These are phyloP conservation scores for Gnatocerus cornutus DNA, from an alignment of 2,888 invertebrate species.

Conservation along the genomic window DNA sequence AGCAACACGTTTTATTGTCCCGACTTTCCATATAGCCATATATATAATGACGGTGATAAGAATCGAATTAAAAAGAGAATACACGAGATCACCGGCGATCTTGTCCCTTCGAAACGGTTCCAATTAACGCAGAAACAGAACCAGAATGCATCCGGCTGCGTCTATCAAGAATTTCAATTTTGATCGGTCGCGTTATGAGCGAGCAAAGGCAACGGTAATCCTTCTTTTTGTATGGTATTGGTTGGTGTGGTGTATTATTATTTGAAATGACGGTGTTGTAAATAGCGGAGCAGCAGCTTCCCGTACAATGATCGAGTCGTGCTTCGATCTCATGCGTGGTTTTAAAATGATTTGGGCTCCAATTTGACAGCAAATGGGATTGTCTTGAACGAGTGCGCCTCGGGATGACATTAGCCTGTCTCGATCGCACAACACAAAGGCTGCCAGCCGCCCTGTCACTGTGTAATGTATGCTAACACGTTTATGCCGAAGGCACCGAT, in stretches of 20 bases:
- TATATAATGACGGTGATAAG: conserved; percentile 29
- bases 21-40: conserved; percentile 46
- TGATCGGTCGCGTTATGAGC: conserved; percentile 39
- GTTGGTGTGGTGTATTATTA: conserved; percentile 56
- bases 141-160: conserved; percentile 19
- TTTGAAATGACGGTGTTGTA: conserved; percentile 58
- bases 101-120: conserved; percentile 24
- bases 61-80: conserved; percentile 43
- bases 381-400: conserved; percentile 70
- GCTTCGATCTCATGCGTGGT: conserved; percentile 64
- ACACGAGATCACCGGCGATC: conserved; percentile 16
- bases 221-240: conserved; percentile 45
- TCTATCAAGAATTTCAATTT: conserved; percentile 42
- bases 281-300: conserved; percentile 58
- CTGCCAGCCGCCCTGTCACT: conserved; percentile 69
- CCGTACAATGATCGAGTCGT: conserved; percentile 56
- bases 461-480: conserved; percentile 71
- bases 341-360: conserved; percentile 68
- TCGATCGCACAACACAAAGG: conserved; percentile 69
- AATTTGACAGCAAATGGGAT: conserved; percentile 71
- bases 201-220: conserved; percentile 55
- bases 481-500: conserved; percentile 68
- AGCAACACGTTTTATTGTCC: conserved; percentile 54
- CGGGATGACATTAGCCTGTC: conserved; percentile 70
- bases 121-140: conserved; percentile 34